These are phyloP conservation scores for Tetramorium bicarinatum DNA, from an alignment of 2,888 invertebrate genomes.

Conservation along the genomic window DNA sequence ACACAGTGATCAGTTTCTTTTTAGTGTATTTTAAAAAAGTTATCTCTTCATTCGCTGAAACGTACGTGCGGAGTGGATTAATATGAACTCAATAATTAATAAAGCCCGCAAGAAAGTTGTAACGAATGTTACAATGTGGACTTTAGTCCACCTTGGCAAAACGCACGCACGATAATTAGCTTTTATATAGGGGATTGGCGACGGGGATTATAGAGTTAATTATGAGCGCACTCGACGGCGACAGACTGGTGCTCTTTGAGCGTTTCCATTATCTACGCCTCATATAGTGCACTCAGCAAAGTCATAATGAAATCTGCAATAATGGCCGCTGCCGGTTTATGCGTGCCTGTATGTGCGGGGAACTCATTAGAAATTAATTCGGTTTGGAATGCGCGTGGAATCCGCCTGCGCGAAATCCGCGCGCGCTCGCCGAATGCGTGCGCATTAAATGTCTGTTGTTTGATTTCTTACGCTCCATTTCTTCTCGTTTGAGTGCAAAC, in stretches of 20 bases:
- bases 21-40: neutral
- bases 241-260: constrained; percentile 48
- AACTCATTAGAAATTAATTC: constrained; percentile 59
- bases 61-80: neutral
- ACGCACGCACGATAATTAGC: constrained; percentile 48
- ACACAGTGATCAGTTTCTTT: neutral
- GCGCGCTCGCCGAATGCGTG: neutral
- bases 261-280: constrained; percentile 49
- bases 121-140: constrained; percentile 45
- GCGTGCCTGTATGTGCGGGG: constrained; percentile 26
- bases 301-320: constrained; percentile 61
- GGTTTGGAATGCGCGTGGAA: constrained; percentile 40
- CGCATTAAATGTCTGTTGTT: constrained; percentile 42
- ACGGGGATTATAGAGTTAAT: constrained; percentile 52
- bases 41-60: neutral
- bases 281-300: constrained; percentile 39
- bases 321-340: constrained; percentile 16
- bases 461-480: constrained; percentile 33
- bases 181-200: constrained; percentile 48
- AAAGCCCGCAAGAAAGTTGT: constrained; percentile 40
- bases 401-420: constrained; percentile 4
- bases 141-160: neutral
- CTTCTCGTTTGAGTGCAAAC: constrained; percentile 19
- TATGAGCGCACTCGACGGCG: constrained; percentile 44
- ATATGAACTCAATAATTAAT: constrained; percentile 38